Conservation (phyloP, 2,797 vertebrate genomes). For the Hafferia zeledoni region DNA sequence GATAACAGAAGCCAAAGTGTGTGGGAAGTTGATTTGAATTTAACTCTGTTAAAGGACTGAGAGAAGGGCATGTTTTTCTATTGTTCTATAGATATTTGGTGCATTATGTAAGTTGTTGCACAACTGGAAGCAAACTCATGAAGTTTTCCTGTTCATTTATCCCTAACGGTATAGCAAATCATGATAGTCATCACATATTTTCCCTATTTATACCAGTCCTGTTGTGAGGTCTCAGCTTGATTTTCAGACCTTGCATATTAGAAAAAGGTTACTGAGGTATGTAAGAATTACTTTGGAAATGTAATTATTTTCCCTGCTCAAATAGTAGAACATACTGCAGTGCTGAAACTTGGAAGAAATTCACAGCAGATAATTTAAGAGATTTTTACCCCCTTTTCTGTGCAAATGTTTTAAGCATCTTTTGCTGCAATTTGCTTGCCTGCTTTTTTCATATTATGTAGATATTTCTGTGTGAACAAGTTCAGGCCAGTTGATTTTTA, state of each 20-base stretch:
- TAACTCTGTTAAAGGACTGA: not conserved
- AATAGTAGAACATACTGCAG: constrained; percentile 15
- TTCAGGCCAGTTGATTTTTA: constrained; percentile 34
- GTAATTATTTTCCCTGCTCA: constrained; percentile 68
- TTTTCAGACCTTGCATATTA: constrained; percentile 69
- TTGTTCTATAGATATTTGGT: not conserved
- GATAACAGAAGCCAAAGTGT: not conserved
- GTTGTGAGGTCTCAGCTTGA: constrained; percentile 39
- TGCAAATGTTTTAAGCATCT: not conserved
- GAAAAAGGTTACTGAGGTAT: constrained; percentile 61
- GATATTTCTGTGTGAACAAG: constrained; percentile 11
- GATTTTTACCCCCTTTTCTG: not conserved
- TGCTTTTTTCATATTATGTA: not conserved
- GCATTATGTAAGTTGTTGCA: not conserved
- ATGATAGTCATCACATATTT: not conserved
- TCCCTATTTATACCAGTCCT: not conserved
- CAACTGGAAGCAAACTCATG: not conserved
- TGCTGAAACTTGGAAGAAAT: constrained; percentile 2
- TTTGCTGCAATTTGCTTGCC: not conserved
- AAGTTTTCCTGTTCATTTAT: constrained; percentile 1
- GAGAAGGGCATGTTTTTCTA: not conserved
- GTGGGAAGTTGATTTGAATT: not conserved
- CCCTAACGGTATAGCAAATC: not conserved
- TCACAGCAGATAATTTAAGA: not conserved
- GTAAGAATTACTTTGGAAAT: constrained; percentile 63